Evolutionary conservation across 2,888 invertebrate genomes (phyloP).

Genomic region (Synanthedon andrenaeformis): DNA sequence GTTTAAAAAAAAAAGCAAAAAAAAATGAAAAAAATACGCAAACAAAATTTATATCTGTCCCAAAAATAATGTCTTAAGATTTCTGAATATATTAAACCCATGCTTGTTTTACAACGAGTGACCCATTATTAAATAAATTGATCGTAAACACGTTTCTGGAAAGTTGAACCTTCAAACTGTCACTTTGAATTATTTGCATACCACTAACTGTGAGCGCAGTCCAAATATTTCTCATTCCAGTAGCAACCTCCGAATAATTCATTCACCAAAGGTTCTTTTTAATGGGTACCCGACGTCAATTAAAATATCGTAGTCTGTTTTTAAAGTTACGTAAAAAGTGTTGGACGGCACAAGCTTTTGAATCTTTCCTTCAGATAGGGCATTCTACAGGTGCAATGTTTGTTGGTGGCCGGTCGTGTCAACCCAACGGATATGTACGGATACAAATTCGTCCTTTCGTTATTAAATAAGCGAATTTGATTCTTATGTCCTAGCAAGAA

Average conservation of each 20-base stretch:
- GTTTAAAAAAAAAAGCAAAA: too few relatives aligned
- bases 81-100: too few relatives aligned
- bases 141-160: constrained; percentile 15
- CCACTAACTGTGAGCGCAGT: constrained; percentile 31
- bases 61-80: too few relatives aligned
- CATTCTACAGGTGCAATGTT: constrained; percentile 60
- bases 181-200: constrained; percentile 58
- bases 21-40: too few relatives aligned
- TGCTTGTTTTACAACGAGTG: too few relatives aligned
- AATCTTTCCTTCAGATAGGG: constrained; percentile 59
- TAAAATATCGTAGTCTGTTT: constrained; percentile 50
- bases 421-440: constrained; percentile 16
- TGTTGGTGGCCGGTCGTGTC: constrained; percentile 53
- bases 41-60: too few relatives aligned
- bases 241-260: constrained; percentile 50
- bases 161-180: constrained; percentile 30
- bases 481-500: neutral
- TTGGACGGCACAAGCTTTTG: constrained; percentile 45
- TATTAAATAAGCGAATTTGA: neutral
- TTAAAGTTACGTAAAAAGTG: constrained; percentile 31
- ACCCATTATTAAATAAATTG: constrained; percentile 6
- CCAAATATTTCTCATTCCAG: constrained; percentile 52
- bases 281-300: constrained; percentile 51
- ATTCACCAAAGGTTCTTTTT: constrained; percentile 40
- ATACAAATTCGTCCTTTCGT: neutral